phyloP scores from a whole-genome alignment of 1,140 invertebrate species.

The Calycopis cecrops region DNA sequence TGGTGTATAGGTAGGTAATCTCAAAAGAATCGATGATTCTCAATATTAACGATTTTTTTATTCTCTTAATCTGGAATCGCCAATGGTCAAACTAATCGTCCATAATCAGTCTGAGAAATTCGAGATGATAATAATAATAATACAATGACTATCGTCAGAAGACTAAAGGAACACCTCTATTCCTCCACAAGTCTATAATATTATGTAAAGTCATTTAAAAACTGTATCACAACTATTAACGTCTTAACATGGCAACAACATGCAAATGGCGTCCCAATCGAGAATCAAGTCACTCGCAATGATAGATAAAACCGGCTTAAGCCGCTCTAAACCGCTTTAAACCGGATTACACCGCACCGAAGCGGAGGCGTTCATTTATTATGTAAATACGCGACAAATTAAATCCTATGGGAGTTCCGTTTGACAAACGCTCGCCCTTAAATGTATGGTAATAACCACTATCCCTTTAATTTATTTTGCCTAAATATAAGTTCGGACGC shows the following conservation, averaged over 20 bases:
- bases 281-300: conserved; percentile 69
- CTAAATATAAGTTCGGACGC: not conserved
- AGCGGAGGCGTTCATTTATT: conserved; percentile 68
- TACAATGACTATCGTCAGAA: too few relatives aligned
- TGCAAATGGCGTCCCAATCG: conserved; percentile 66
- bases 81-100: too few relatives aligned
- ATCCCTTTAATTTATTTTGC: conserved; percentile 25
- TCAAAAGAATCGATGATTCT: too few relatives aligned
- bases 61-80: too few relatives aligned
- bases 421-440: conserved; percentile 55
- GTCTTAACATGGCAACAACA: conserved; percentile 56
- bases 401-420: conserved; percentile 69
- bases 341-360: conserved; percentile 65
- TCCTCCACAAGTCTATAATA: too few relatives aligned
- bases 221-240: conserved; percentile 44
- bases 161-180: too few relatives aligned
- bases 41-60: too few relatives aligned
- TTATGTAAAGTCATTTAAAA: conserved; percentile 25
- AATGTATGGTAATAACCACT: conserved; percentile 36
- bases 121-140: too few relatives aligned
- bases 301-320: conserved; percentile 66
- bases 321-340: conserved; percentile 61
- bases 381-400: conserved; percentile 73
- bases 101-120: too few relatives aligned
- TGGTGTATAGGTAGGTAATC: too few relatives aligned